Evolutionary conservation across 2,113 vertebrate species (phyloP), one percentile per base, ranked within the genome.

Genomic region (Halichoeres trimaculatus): DNA sequence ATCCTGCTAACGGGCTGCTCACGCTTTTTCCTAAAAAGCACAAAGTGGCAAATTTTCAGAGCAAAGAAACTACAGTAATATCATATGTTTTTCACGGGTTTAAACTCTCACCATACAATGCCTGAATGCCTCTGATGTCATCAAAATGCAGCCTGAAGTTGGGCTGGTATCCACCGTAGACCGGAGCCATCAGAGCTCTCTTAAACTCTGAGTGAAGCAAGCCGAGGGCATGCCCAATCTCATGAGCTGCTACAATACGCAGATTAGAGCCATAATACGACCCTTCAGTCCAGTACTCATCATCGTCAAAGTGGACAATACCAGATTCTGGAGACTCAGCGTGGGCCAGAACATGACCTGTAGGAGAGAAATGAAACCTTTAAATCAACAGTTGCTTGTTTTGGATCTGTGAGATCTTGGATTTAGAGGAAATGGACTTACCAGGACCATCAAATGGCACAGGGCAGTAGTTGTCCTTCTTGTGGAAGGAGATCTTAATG

Each of bases 191-290:
- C 58, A 97, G 94, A 2, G 96, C 94, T 0, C 73, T 82, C 4
- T 82, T 90, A 41, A 90, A 93, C 62, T 95, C 91, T 34, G 96
- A 97, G 82, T 97, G 96, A 26, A 94, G 95, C 55, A 97, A 91
- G 2, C 96, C 96, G 34, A 97, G 93, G 24, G 95, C 95, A 1
- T 97, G 96, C 40, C 96, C 96, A 5, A 97, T 93, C 84, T 97
- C 96, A n/a, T 97, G 96, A 52, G 96, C 94, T 4, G 96, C 96
- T 4, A 97, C 94, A 69, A 97, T 96, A 17, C 95, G 95, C 48
- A 97, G 91, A 85, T 97, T 97, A 51, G 95, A 91, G 0, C 96
- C 96, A 1, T 73, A 78, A 55, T 88, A 91, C 5, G 88, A 78
- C 2, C 94, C 89, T 79, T 97, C 96, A 0, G 95, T 96, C 96